Evolutionary conservation across 2,888 invertebrate genomes (phyloP).

Genomic region (Noctua janthe): DNA sequence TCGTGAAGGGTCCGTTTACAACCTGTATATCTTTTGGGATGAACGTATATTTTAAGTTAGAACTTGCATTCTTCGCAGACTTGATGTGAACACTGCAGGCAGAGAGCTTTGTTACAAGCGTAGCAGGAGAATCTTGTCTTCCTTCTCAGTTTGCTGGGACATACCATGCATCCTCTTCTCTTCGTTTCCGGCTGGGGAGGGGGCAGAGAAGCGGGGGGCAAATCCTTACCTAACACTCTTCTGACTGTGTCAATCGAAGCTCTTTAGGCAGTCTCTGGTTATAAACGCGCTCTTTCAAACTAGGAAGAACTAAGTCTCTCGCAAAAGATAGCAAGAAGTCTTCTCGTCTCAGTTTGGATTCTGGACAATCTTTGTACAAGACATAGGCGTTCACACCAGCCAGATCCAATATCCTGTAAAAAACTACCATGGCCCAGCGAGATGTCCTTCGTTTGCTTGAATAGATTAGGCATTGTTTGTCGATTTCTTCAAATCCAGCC

Average conservation of each 20-base stretch:
- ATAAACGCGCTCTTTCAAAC: constrained; percentile 14
- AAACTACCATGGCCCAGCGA: constrained; percentile 19
- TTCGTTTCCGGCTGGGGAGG: background rate
- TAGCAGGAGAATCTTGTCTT: constrained; percentile 17
- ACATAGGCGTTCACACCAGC: constrained; percentile 14
- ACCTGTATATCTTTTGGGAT: too few relatives aligned
- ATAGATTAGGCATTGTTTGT: constrained; percentile 17
- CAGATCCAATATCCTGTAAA: constrained; percentile 30
- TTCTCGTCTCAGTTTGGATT: constrained; percentile 7
- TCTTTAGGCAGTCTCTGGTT: constrained; percentile 13
- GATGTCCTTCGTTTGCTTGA: constrained; percentile 17
- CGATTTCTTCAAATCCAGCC: constrained; percentile 21
- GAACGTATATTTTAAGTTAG: background rate
- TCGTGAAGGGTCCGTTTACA: too few relatives aligned
- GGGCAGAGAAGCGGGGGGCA: background rate
- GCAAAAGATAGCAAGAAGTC: constrained; percentile 25
- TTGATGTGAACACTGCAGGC: constrained; percentile 22
- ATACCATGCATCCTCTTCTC: constrained; percentile 9
- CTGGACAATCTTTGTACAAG: constrained; percentile 23
- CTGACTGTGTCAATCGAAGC: constrained; percentile 8
- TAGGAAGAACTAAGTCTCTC: constrained; percentile 24
- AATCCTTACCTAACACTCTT: constrained; percentile 24
- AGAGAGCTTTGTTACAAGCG: constrained; percentile 14
- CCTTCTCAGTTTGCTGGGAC: constrained; percentile 4
- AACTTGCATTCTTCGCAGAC: constrained; percentile 19